Conservation (phyloP, 2,113 vertebrate genomes). For the Serilophus lunatus region DNA sequence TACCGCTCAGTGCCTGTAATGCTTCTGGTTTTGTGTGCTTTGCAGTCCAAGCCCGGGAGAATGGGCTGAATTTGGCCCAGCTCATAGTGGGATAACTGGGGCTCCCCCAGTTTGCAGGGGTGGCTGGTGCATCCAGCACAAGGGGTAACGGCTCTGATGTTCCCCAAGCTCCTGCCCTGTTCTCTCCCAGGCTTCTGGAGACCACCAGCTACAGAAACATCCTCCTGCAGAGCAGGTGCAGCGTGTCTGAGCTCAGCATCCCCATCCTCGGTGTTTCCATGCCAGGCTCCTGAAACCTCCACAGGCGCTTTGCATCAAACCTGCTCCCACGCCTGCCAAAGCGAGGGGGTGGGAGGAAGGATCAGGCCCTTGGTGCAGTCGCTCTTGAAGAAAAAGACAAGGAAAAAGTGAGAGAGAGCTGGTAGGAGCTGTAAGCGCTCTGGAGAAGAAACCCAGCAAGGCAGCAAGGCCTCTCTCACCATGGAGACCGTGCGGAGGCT, state of each 20-base stretch:
- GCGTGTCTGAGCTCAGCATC: not conserved
- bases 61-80: rapidly evolving
- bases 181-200: not conserved
- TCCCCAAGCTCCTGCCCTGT: not conserved
- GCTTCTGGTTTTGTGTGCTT: not conserved
- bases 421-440: not conserved
- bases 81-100: not conserved
- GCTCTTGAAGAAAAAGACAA: not conserved
- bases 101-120: not conserved
- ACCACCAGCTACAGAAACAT: not conserved
- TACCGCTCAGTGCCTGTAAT: rapidly evolving
- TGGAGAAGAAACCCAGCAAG: not conserved
- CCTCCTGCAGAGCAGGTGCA: not conserved
- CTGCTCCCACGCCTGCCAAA: not conserved
- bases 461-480: constrained; percentile 13
- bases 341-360: not conserved
- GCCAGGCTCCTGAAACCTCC: not conserved
- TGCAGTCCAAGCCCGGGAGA: not conserved
- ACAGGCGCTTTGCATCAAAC: not conserved
- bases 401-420: not conserved
- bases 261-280: not conserved
- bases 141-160: rapidly evolving
- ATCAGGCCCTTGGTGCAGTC: not conserved
- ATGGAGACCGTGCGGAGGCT: constrained; percentile 10
- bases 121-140: not conserved